Percentiles rank a stretch among this genome's conserved stretches.
Evolutionary conservation across 2,888 invertebrate genomes (phyloP).

Genomic region (Clostera curtula): DNA sequence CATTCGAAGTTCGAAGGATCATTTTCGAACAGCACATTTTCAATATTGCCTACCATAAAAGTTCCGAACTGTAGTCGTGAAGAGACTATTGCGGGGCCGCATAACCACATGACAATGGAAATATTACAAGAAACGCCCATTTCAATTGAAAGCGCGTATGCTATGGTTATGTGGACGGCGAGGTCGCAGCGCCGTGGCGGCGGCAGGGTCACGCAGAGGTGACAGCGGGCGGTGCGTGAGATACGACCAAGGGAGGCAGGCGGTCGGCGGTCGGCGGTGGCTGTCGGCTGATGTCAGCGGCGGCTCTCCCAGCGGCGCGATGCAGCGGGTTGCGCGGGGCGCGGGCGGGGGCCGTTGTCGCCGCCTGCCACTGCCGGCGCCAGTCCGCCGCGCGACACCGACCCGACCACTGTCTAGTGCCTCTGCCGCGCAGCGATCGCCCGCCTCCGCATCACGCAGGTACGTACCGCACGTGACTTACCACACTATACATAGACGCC

Average conservation of each 20-base stretch:
- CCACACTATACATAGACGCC: slow-evolving; percentile 27
- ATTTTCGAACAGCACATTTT: too few relatives aligned
- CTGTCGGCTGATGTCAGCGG: slow-evolving; percentile 51
- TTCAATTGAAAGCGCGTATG: too few relatives aligned
- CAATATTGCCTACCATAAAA: too few relatives aligned
- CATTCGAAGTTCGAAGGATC: too few relatives aligned
- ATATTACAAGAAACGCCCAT: too few relatives aligned
- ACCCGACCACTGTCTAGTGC: slow-evolving; percentile 59
- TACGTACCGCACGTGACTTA: slow-evolving; percentile 55
- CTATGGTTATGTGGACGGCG: slow-evolving; percentile 15
- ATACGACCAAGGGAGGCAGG: slow-evolving; percentile 46
- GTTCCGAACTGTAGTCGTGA: too few relatives aligned
- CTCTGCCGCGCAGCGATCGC: slow-evolving; percentile 40
- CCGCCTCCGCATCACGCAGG: slow-evolving; percentile 50
- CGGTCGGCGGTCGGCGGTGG: slow-evolving; percentile 37
- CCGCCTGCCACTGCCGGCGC: slow-evolving; percentile 34
- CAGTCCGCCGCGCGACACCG: slow-evolving; percentile 71
- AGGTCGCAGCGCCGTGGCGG: slow-evolving; percentile 28
- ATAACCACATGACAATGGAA: too few relatives aligned
- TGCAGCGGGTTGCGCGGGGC: slow-evolving; percentile 58
- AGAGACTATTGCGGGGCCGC: too few relatives aligned
- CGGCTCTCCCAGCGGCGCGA: slow-evolving; percentile 45
- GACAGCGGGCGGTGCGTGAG: slow-evolving; percentile 48
- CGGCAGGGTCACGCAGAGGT: slow-evolving; percentile 58
- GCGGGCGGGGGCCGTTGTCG: slow-evolving; percentile 54